These are phyloP conservation scores for Drosophila fuyamai DNA, from an alignment of 1,140 invertebrate genomes.

Conservation along the genomic window DNA sequence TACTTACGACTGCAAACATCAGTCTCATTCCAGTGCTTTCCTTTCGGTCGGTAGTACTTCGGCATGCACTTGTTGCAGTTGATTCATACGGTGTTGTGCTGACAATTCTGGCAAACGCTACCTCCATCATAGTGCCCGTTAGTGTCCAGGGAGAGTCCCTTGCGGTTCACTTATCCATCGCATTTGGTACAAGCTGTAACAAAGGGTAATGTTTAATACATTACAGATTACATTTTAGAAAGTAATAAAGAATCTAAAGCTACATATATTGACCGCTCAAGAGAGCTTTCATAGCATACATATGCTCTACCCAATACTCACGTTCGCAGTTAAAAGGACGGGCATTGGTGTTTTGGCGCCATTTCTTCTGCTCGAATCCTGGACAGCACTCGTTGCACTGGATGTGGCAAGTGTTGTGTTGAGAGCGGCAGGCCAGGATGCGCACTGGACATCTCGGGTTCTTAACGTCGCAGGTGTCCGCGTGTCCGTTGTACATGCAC, in stretches of 20 bases:
- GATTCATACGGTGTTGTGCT: slow-evolving; percentile 97
- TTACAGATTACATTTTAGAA: not conserved
- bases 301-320: slow-evolving; percentile 85
- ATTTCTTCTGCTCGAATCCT: slow-evolving; percentile 97
- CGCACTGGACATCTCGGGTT: slow-evolving; percentile 91
- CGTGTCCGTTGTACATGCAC: slow-evolving; percentile 99
- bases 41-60: slow-evolving; percentile 93
- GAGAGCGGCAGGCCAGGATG: slow-evolving; percentile 93
- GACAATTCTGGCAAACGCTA: slow-evolving; percentile 95
- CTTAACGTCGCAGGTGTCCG: slow-evolving; percentile 95
- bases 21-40: slow-evolving; percentile 92
- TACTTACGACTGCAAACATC: slow-evolving; percentile 95
- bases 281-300: no score
- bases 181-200: slow-evolving; percentile 94
- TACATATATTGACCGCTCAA: no score
- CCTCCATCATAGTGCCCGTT: slow-evolving; percentile 96
- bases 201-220: no score
- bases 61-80: slow-evolving; percentile 97
- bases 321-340: slow-evolving; percentile 90
- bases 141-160: slow-evolving; percentile 94
- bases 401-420: slow-evolving; percentile 98
- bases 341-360: slow-evolving; percentile 91
- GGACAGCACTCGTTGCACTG: slow-evolving; percentile 97
- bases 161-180: slow-evolving; percentile 92
- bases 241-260: no score